Base-by-base conservation (phyloP, 2,888 invertebrate genomes). In the Danaus chrysippus region DNA sequence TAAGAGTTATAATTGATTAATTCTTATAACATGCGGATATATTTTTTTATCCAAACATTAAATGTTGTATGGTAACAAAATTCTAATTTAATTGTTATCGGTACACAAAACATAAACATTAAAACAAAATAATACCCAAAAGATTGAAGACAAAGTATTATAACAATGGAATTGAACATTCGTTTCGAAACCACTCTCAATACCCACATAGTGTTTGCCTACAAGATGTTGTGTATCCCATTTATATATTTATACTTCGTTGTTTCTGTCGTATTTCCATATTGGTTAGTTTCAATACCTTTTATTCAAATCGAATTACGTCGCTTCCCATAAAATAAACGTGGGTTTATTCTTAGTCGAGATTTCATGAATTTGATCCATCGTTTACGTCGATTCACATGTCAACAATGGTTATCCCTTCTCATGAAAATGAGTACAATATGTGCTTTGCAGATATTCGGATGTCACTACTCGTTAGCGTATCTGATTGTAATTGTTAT, bases 401-500 rank as follows among this genome's bases (percentile, higher is more conserved):
- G 71, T 72, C 73, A 72, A 73, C 70, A 73, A 66, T 70, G 73
- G 71, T 73, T 72, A 70, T 69, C 69, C 69, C 46, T 61, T 61
- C n/a, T n/a, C n/a, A 65, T 65, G 68, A 66, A 69, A 71, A 74
- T 71, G 71, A 71, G 70, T 67, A 68, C 72, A 67, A 59, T 71
- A 70, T 71, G 67, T 77, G 65, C 69, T 74, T 74, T 74, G 71
- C 65, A 72, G 72, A 76, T 74, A 72, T 73, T 65, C 68, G 62
- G 70, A 65, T 67, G 71, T 70, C 71, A 70, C 66, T 71, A 74
- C 78, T 78, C 77, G 76, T 80, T 80, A 78, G 72, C 73, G 69
- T 69, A 71, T 74, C 67, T 74, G 85, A 87, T 89, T 78, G 73
- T 77, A 75, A 75, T 74, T 74, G 71, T 71, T 71, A 70, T 64